Conservation (phyloP, 53 echinoderm and acorn worm species). For the Echinometra lucunter region DNA sequence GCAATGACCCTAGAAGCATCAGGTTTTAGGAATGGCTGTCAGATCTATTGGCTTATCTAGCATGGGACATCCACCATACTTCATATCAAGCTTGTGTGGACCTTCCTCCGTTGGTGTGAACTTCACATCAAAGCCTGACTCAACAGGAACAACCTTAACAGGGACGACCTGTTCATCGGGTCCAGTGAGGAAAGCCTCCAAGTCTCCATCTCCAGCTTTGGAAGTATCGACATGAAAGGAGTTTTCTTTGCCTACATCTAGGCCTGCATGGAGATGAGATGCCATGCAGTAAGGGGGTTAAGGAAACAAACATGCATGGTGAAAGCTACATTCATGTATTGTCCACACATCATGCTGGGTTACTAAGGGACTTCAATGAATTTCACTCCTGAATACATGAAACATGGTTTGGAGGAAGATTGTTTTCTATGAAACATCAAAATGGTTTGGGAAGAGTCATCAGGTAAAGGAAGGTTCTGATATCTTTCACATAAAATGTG, state of each 20-base stretch:
- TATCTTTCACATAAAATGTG: background rate
- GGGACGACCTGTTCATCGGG: constrained; percentile 86
- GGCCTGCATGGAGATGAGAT: background rate
- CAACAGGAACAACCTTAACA: constrained; percentile 77
- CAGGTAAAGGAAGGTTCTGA: background rate
- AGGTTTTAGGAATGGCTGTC: constrained; percentile 80
- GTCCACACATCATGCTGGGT: constrained; percentile 46
- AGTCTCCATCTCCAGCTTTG: constrained; percentile 83
- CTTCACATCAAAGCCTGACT: constrained; percentile 76
- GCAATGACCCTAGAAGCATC: constrained; percentile 86
- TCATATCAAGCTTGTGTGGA: constrained; percentile 87
- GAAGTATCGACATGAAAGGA: constrained; percentile 84
- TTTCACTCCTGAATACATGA: constrained; percentile 8
- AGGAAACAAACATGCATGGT: constrained; percentile 58
- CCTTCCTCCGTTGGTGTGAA: constrained; percentile 96
- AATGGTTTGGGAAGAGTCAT: background rate
- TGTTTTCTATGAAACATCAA: background rate
- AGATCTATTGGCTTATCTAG: constrained; percentile 73
- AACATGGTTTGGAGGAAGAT: background rate
- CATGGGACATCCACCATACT: constrained; percentile 75
- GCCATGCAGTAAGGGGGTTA: constrained; percentile 49
- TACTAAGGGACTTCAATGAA: constrained; percentile 34
- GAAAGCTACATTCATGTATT: background rate
- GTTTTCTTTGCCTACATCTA: constrained; percentile 86
- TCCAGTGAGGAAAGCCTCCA: constrained; percentile 78